phyloP scores from a whole-genome alignment of 2,113 vertebrate species.

The Gambusia holbrooki region DNA sequence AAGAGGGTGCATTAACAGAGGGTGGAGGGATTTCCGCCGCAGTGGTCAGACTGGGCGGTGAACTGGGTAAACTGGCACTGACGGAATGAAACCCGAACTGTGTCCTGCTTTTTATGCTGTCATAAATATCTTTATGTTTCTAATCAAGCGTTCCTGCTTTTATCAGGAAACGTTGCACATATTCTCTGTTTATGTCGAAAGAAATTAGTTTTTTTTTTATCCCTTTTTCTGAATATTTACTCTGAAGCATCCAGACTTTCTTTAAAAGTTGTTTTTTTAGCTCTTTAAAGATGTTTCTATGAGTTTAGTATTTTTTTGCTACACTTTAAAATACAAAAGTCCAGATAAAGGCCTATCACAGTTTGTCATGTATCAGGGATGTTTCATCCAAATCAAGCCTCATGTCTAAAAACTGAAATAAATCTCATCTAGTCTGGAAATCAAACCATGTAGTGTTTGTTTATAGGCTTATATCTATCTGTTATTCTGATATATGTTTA shows the following conservation, averaged over 20 bases:
- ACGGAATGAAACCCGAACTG: neutral
- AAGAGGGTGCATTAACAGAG: constrained; percentile 57
- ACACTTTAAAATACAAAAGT: too few species aligned
- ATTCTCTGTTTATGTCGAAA: neutral
- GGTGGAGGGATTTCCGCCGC: constrained; percentile 12
- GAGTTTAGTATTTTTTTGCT: too few species aligned
- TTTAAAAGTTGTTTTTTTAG: too few species aligned
- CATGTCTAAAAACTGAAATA: too few species aligned
- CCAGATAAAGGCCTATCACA: too few species aligned
- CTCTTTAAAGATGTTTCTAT: too few species aligned
- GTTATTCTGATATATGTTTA: too few species aligned
- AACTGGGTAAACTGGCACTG: too few species aligned
- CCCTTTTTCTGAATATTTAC: neutral
- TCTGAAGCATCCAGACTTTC: too few species aligned
- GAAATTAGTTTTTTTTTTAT: neutral
- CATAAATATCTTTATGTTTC: neutral
- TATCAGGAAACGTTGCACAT: neutral
- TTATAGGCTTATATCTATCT: too few species aligned
- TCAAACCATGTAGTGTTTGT: neutral
- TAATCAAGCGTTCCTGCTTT: neutral
- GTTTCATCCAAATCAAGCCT: neutral
- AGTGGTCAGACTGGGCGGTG: constrained; percentile 8
- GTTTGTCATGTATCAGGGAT: neutral
- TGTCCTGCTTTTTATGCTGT: neutral
- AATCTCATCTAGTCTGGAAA: neutral